Evolutionary conservation across 2,888 invertebrate species (phyloP).

Genomic region (Andrena camellia): DNA sequence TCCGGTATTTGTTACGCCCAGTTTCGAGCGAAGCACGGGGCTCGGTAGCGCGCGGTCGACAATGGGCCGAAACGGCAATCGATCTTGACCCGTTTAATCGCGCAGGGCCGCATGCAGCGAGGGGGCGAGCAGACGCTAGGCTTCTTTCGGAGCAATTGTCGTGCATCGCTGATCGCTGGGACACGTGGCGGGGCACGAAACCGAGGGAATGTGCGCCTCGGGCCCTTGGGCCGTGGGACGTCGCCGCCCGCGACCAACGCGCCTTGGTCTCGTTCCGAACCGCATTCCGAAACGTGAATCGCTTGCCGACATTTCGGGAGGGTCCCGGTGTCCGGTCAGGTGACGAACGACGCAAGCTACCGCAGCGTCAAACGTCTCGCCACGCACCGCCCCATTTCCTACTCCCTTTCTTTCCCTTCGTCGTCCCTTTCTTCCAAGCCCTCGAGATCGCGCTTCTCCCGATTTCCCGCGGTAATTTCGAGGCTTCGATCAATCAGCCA

Average conservation of each 20-base stretch:
- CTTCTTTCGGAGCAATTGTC: slow-evolving; percentile 55
- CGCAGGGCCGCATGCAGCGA: neutral
- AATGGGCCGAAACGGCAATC: neutral
- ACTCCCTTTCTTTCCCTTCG: neutral
- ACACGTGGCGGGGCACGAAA: slow-evolving; percentile 38
- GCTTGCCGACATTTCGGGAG: slow-evolving; percentile 47
- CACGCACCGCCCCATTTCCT: neutral
- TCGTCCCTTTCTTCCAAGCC: neutral
- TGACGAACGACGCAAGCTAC: slow-evolving; percentile 1
- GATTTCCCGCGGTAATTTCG: slow-evolving; percentile 56
- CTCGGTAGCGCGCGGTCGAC: neutral
- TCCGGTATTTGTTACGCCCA: too few species aligned
- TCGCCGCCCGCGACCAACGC: slow-evolving; percentile 61
- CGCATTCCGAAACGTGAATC: slow-evolving; percentile 76
- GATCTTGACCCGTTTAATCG: neutral
- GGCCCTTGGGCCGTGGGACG: slow-evolving; percentile 59
- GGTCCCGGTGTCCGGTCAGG: neutral
- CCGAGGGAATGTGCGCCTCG: slow-evolving; percentile 26
- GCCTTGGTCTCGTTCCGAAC: slow-evolving; percentile 64
- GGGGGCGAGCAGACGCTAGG: neutral
- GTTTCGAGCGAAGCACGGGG: neutral
- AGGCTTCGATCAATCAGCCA: slow-evolving; percentile 38
- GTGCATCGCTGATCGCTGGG: slow-evolving; percentile 55
- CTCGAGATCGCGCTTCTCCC: slow-evolving; percentile 5
- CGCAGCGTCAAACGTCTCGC: neutral